Evolutionary conservation across 1,140 invertebrate species (phyloP), one percentile per base, ranked within the genome.

Genomic region (Catajapyx aquilonaris): DNA sequence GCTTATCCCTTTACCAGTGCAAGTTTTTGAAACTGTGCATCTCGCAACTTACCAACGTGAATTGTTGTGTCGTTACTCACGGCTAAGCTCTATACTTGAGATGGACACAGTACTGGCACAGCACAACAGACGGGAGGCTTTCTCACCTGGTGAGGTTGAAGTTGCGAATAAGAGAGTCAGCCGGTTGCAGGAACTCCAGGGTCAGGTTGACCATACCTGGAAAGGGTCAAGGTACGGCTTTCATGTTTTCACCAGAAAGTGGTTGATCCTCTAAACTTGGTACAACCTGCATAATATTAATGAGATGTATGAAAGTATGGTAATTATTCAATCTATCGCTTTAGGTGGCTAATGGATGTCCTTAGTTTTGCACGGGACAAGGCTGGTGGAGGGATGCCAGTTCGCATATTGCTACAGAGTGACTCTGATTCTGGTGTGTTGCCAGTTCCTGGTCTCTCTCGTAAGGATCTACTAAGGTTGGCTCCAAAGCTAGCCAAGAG

Each of bases 271-370:
- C n/a, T n/a, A n/a, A n/a, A n/a, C n/a, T n/a, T n/a, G n/a, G n/a
- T n/a, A n/a, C n/a, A n/a, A n/a, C n/a, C n/a, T n/a, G n/a, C n/a
- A n/a, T n/a, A n/a, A n/a, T n/a, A n/a, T n/a, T n/a, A n/a, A n/a
- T n/a, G n/a, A n/a, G n/a, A n/a, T n/a, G n/a, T n/a, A n/a, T n/a
- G n/a, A n/a, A n/a, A n/a, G n/a, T n/a, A n/a, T n/a, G n/a, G n/a
- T n/a, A n/a, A n/a, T n/a, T n/a, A n/a, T n/a, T n/a, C n/a, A n/a
- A n/a, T n/a, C n/a, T n/a, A n/a, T n/a, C n/a, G n/a, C n/a, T n/a
- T n/a, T n/a, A n/a, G n/a, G n/a, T 97, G 91, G 91, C 66, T 95
- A 1, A 84, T 91, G 68, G 87, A 95, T 48, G 73, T 91, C 2
- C 81, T 95, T 25, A 76, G 81, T 1, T 88, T 86, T 52, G 86